A percentile compares a stretch with the other conserved stretches of the same genome.
phyloP scores from a whole-genome alignment of 2,113 vertebrate species.

The Pantherophis guttatus region DNA sequence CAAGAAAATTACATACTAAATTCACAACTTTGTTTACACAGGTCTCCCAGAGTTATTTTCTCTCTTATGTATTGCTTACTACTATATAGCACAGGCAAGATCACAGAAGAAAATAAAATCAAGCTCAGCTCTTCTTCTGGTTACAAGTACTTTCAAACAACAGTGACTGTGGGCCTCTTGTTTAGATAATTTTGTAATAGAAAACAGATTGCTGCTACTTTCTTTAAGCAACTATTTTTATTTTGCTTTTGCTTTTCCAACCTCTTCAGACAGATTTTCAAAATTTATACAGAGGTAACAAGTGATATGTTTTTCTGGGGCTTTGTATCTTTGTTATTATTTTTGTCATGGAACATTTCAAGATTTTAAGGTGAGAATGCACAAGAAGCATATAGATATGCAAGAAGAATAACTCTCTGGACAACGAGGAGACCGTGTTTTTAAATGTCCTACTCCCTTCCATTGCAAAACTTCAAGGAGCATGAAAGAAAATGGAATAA shows the following conservation, averaged over 20 bases:
- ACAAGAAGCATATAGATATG: background rate
- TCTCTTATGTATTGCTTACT: background rate
- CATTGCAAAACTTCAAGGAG: conserved; percentile 7
- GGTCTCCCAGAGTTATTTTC: background rate
- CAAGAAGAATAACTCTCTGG: background rate
- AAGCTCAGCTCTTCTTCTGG: conserved; percentile 4
- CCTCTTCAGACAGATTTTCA: conserved; percentile 61
- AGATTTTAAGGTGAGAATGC: background rate
- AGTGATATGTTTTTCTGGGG: conserved; percentile 44
- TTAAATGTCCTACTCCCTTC: background rate
- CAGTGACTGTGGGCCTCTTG: conserved; percentile 48
- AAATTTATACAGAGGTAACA: conserved; percentile 54
- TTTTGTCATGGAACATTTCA: conserved; percentile 3
- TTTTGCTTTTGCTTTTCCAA: conserved; percentile 65
- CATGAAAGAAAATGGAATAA: conserved; percentile 27
- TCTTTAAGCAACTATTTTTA: conserved; percentile 69
- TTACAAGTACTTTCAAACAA: conserved; percentile 44
- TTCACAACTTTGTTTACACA: conserved; percentile 16
- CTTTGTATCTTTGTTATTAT: conserved; percentile 35
- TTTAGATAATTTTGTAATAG: conserved; percentile 57
- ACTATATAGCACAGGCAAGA: conserved; percentile 37
- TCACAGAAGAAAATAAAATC: background rate
- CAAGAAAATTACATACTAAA: background rate
- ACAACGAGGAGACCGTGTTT: background rate
- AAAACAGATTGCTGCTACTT: conserved; percentile 63